Evolutionary conservation across 2,113 vertebrate species (phyloP).

Genomic region (Rhinoderma darwinii): DNA sequence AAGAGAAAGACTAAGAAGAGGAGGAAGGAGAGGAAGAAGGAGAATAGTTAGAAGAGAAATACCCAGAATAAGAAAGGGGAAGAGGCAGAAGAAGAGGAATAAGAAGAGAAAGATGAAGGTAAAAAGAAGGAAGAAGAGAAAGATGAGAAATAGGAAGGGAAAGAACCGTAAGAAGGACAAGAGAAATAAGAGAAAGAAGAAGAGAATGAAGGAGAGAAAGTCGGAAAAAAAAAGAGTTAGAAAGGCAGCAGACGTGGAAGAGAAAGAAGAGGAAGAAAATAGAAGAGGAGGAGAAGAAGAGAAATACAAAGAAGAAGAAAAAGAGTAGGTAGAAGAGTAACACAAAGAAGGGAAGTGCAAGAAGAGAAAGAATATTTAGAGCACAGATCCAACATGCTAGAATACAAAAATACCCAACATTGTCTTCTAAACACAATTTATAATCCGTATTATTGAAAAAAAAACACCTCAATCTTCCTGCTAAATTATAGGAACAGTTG

Average conservation of each 20-base stretch:
- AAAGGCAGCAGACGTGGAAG: not conserved
- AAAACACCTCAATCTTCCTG: not conserved
- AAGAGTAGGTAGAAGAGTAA: not conserved
- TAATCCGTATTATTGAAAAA: not conserved
- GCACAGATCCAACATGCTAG: too few relatives aligned
- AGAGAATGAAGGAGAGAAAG: not conserved
- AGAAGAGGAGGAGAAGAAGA: not conserved
- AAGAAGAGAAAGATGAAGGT: not conserved
- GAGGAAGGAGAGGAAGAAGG: too few relatives aligned
- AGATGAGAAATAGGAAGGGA: not conserved
- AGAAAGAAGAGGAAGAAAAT: not conserved
- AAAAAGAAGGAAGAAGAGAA: not conserved
- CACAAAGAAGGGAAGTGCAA: not conserved
- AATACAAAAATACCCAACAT: not conserved
- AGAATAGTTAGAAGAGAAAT: too few relatives aligned
- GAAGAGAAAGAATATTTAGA: too few relatives aligned
- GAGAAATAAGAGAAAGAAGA: not conserved
- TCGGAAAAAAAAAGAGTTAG: not conserved
- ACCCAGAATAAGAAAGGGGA: too few relatives aligned
- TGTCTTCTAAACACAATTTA: not conserved
- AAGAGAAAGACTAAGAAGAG: not conserved
- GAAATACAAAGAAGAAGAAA: not conserved
- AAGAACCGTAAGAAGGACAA: not conserved
- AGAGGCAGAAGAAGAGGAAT: too few relatives aligned
- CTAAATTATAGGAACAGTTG: not conserved